Evolutionary conservation across 2,797 vertebrate genomes (phyloP).

Genomic region (Brachyalestes nurse): DNA sequence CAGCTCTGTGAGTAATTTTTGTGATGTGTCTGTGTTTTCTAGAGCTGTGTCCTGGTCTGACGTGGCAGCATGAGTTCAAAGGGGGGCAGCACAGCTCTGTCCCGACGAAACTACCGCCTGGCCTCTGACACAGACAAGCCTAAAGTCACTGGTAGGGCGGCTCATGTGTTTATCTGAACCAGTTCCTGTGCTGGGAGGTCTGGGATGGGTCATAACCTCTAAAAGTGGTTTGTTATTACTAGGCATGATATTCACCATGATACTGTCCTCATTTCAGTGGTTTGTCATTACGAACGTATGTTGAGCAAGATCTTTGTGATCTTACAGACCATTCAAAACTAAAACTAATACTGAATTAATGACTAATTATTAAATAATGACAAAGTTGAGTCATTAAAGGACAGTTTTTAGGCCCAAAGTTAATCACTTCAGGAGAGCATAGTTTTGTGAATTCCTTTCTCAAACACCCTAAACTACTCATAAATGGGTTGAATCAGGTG

Average conservation of each 20-base stretch:
- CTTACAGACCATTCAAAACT: too few species aligned
- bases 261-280: neutral
- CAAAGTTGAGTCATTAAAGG: neutral
- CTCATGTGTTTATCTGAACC: neutral
- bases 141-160: slow-evolving; percentile 82
- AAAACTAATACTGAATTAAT: too few species aligned
- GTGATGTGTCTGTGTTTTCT: slow-evolving; percentile 17
- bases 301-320: too few species aligned
- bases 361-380: too few species aligned
- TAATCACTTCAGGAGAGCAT: too few species aligned
- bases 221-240: too few species aligned
- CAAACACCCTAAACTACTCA: neutral
- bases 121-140: slow-evolving; percentile 88
- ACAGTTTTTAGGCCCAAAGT: too few species aligned
- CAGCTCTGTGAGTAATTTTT: slow-evolving; percentile 2
- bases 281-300: too few species aligned
- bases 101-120: slow-evolving; percentile 87
- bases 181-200: neutral
- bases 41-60: slow-evolving; percentile 54
- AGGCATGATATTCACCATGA: too few species aligned
- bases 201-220: neutral
- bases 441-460: neutral
- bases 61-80: slow-evolving; percentile 88
- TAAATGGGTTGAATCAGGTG: neutral
- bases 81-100: slow-evolving; percentile 83